These are phyloP conservation scores for Ctenicera cuprea DNA, from an alignment of 2,888 invertebrate genomes.

Conservation along the genomic window DNA sequence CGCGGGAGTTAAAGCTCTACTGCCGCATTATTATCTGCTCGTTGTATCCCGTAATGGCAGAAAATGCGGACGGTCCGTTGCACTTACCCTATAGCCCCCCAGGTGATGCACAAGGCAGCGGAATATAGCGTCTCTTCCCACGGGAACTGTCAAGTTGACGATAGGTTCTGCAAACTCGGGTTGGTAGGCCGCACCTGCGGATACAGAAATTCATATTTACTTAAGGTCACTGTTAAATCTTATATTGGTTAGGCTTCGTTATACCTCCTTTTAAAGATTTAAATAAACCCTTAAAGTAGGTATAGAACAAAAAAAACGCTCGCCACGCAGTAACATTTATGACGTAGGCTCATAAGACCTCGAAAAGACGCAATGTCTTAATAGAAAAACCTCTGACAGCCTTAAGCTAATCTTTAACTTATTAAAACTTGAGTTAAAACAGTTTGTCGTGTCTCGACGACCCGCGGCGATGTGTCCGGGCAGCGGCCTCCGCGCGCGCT, in stretches of 20 bases:
- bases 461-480: slow-evolving; percentile 64
- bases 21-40: slow-evolving; percentile 30
- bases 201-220: slow-evolving; percentile 56
- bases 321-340: slow-evolving; percentile 14
- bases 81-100: slow-evolving; percentile 90
- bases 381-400: slow-evolving; percentile 69
- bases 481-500: slow-evolving; percentile 65
- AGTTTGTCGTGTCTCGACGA: slow-evolving; percentile 68
- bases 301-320: background rate
- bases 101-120: slow-evolving; percentile 90
- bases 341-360: slow-evolving; percentile 53
- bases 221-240: slow-evolving; percentile 29
- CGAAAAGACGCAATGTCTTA: slow-evolving; percentile 65
- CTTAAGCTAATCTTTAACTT: slow-evolving; percentile 71
- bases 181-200: slow-evolving; percentile 84
- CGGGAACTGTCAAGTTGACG: slow-evolving; percentile 87
- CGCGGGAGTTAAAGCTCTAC: slow-evolving; percentile 18
- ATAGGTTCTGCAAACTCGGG: slow-evolving; percentile 91
- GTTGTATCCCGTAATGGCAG: slow-evolving; percentile 17
- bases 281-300: slow-evolving; percentile 10
- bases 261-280: slow-evolving; percentile 6
- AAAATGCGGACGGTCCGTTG: slow-evolving; percentile 32
- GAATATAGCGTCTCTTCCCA: slow-evolving; percentile 91
- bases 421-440: slow-evolving; percentile 72
- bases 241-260: background rate